Percentiles rank a stretch among this genome's conserved stretches.
Conservation (phyloP, 2,888 invertebrate species). For the Epinotia bilunana region DNA sequence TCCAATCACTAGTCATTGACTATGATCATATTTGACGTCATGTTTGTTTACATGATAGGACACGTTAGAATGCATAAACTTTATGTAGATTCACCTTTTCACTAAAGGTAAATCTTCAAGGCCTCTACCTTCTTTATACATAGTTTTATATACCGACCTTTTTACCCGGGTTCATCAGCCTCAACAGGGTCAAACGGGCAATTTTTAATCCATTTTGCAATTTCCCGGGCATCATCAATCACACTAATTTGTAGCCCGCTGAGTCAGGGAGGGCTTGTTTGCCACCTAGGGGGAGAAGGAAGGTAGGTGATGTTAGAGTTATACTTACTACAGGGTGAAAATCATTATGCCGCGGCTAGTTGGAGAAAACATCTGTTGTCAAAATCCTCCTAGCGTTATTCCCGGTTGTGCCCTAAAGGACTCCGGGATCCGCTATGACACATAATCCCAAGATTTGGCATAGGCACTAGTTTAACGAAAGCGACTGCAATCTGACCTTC, state of each 20-base stretch:
- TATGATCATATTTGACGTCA: too few relatives aligned
- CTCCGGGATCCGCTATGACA: too few relatives aligned
- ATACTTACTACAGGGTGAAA: background rate
- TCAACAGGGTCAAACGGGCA: conserved; percentile 7
- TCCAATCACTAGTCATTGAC: too few relatives aligned
- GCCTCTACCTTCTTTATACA: background rate
- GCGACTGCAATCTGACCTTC: too few relatives aligned
- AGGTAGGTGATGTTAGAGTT: background rate
- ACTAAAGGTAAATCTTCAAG: background rate
- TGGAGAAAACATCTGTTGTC: background rate
- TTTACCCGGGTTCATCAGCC: background rate
- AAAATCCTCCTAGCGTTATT: too few relatives aligned
- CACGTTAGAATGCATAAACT: too few relatives aligned
- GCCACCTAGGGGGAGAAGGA: background rate
- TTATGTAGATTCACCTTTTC: too few relatives aligned
- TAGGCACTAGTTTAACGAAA: too few relatives aligned
- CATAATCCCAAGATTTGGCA: too few relatives aligned
- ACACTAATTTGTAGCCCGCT: conserved; percentile 7
- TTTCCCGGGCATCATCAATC: conserved; percentile 14
- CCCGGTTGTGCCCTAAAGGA: too few relatives aligned
- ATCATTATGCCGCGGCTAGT: background rate
- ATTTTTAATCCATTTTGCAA: conserved; percentile 17
- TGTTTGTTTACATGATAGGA: too few relatives aligned
- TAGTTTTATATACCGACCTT: background rate
- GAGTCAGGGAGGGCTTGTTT: conserved; percentile 3